Evolutionary conservation across 2,888 invertebrate species (phyloP).

Genomic region (Cosmia pyralina): DNA sequence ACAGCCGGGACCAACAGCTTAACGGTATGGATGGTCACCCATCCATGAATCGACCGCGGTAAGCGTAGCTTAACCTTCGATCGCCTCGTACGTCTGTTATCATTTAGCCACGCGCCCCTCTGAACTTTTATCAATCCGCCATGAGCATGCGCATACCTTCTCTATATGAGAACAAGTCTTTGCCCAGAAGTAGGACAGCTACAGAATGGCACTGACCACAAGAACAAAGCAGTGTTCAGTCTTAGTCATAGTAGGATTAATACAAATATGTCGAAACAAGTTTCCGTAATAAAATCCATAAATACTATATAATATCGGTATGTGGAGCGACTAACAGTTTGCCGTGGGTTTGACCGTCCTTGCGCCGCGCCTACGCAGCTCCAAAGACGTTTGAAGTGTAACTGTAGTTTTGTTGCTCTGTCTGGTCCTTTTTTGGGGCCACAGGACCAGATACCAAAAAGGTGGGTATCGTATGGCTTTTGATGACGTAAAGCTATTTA

Average conservation of each 20-base stretch:
- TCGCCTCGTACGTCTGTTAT: no score
- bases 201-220: not conserved
- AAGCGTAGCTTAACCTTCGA: no score
- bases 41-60: no score
- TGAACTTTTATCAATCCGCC: not conserved
- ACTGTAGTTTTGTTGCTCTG: slow-evolving; percentile 43
- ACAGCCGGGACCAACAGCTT: no score
- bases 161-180: not conserved
- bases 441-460: slow-evolving; percentile 13
- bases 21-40: no score
- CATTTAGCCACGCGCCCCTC: no score
- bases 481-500: not conserved
- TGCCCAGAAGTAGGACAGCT: not conserved
- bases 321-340: slow-evolving; percentile 64
- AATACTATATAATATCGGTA: slow-evolving; percentile 57
- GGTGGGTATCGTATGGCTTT: not conserved
- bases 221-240: not conserved
- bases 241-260: slow-evolving; percentile 34
- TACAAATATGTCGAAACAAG: slow-evolving; percentile 45
- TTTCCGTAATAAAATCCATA: slow-evolving; percentile 48
- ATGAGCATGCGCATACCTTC: not conserved
- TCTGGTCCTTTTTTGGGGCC: slow-evolving; percentile 29
- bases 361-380: slow-evolving; percentile 63
- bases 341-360: slow-evolving; percentile 66
- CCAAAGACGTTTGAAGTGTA: slow-evolving; percentile 44